These are phyloP conservation scores for Wasmannia auropunctata DNA, from an alignment of 1,140 invertebrate species.

Conservation along the genomic window DNA sequence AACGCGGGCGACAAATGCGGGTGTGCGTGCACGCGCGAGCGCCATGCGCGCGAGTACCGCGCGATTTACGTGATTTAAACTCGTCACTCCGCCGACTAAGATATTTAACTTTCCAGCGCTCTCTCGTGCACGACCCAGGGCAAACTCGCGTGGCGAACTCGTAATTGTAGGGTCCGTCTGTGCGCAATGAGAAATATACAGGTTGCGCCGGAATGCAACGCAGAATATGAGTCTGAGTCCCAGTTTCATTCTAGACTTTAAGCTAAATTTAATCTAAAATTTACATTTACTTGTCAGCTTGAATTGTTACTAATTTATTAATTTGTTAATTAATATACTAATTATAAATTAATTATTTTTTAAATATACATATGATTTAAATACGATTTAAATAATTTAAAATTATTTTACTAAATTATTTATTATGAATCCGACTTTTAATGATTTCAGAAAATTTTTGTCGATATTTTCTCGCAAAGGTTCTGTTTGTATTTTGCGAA, in stretches of 20 bases:
- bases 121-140: neutral
- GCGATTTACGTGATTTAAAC: slow-evolving; percentile 45
- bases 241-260: neutral
- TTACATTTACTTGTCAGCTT: neutral
- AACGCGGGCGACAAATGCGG: neutral
- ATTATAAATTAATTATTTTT: neutral
- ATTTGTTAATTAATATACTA: too few species aligned
- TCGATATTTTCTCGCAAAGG: neutral
- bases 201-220: neutral
- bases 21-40: neutral
- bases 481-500: neutral
- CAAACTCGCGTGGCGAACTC: neutral
- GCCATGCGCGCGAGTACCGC: too few species aligned
- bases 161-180: neutral
- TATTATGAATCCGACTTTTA: neutral
- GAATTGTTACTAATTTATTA: neutral
- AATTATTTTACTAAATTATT: neutral
- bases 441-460: neutral
- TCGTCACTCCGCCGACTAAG: slow-evolving; percentile 43
- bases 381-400: neutral
- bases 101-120: slow-evolving; percentile 40
- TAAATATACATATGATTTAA: neutral
- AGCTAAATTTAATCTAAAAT: neutral
- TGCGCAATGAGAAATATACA: neutral
- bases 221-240: neutral